Percentiles rank a stretch among this genome's conserved stretches.
These are phyloP conservation scores for Stegodyphus mimosarum DNA, from an alignment of 1,140 invertebrate species.

Conservation along the genomic window DNA sequence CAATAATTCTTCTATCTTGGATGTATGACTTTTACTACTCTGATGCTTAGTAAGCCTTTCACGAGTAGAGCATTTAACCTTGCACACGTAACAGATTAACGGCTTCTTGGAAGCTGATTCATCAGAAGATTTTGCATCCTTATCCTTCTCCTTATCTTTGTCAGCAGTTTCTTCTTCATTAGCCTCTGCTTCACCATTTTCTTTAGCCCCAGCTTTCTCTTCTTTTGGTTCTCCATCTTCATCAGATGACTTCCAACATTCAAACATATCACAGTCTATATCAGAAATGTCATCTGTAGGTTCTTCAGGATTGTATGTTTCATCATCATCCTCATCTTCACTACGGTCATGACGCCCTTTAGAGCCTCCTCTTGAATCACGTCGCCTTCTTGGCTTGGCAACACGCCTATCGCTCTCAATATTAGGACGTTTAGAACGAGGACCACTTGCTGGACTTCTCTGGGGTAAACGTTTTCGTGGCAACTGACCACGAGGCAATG, in stretches of 20 bases:
- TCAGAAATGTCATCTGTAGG: conserved; percentile 59
- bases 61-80: conserved; percentile 33
- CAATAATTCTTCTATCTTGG: conserved; percentile 43
- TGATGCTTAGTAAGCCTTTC: conserved; percentile 40
- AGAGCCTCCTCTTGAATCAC: conserved; percentile 34
- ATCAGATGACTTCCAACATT: conserved; percentile 51
- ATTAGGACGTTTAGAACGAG: conserved; percentile 48
- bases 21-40: conserved; percentile 29
- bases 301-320: conserved; percentile 56
- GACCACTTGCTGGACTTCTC: conserved; percentile 38
- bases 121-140: conserved; percentile 11
- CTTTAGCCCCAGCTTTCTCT: conserved; percentile 7
- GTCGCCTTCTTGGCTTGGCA: conserved; percentile 13
- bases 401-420: conserved; percentile 32
- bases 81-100: conserved; percentile 40
- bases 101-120: conserved; percentile 3
- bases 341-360: conserved; percentile 28
- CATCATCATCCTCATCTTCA: conserved; percentile 60
- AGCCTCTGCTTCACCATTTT: conserved; percentile 43
- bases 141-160: conserved; percentile 11
- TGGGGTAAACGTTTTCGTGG: conserved; percentile 40
- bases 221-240: conserved; percentile 38
- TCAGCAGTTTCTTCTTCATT: conserved; percentile 21
- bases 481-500: conserved; percentile 31
- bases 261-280: conserved; percentile 33